These are phyloP conservation scores for Stercorarius parasiticus DNA, from an alignment of 2,113 vertebrate species.

Conservation along the genomic window DNA sequence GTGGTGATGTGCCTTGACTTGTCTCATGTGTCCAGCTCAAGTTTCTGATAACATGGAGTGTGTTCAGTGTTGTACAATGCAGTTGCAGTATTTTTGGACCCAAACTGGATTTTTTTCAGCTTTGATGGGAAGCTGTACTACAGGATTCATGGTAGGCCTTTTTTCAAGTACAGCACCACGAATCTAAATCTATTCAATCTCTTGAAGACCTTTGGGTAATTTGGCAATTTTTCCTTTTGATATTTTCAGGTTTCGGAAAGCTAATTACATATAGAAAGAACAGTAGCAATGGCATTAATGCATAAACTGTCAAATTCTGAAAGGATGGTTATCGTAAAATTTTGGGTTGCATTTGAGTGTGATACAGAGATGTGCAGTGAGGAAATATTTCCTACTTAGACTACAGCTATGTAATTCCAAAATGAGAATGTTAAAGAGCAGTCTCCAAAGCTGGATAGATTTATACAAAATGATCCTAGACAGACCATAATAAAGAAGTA, in stretches of 20 bases:
- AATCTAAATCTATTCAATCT: accelerated
- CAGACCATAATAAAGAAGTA: background rate
- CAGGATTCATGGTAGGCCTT: background rate
- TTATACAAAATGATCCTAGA: background rate
- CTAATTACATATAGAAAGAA: background rate
- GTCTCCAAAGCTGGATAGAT: background rate
- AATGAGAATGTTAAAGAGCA: background rate
- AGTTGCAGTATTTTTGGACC: background rate
- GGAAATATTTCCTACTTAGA: background rate
- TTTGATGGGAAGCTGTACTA: background rate
- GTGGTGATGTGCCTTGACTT: background rate
- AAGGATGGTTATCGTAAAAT: background rate
- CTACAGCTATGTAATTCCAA: background rate
- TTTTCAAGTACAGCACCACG: background rate
- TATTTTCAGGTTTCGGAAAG: background rate
- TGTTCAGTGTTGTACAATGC: background rate
- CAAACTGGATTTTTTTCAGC: background rate
- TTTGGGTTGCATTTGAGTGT: background rate
- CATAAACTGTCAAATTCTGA: background rate
- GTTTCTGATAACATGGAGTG: background rate
- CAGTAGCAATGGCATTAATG: background rate
- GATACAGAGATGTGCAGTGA: background rate
- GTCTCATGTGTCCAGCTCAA: accelerated
- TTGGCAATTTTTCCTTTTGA: background rate
- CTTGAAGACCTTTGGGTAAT: background rate